phyloP scores from a whole-genome alignment of 2,113 vertebrate genomes.

The Protomyctophum bolini region DNA sequence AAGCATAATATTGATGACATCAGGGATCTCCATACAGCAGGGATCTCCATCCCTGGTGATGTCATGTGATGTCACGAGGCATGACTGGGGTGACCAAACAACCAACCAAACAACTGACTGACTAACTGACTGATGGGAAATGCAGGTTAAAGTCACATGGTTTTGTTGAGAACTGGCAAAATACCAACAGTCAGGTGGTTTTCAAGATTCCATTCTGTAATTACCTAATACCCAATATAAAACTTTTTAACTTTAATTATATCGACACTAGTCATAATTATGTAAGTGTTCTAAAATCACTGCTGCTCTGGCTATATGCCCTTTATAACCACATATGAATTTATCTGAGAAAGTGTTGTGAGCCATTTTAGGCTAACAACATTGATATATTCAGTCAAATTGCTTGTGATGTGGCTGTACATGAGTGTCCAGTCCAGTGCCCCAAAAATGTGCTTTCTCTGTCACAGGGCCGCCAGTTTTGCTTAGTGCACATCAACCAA shows the following conservation, averaged over 20 bases:
- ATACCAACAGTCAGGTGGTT: no score
- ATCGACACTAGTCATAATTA: no score
- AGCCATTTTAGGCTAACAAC: constrained; percentile 26
- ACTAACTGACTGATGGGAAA: no score
- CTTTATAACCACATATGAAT: constrained; percentile 7
- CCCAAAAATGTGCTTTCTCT: constrained; percentile 24
- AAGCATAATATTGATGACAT: no score
- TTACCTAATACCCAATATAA: no score
- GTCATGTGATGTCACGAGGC: no score
- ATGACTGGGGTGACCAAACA: no score
- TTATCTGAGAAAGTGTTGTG: neutral
- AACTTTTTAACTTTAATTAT: neutral
- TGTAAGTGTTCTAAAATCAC: neutral
- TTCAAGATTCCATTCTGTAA: no score
- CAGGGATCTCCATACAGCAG: no score
- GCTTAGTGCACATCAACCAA: constrained; percentile 22
- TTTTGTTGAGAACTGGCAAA: neutral
- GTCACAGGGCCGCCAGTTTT: constrained; percentile 33
- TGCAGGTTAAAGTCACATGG: no score
- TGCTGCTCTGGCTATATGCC: neutral
- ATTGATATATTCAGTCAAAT: constrained; percentile 18
- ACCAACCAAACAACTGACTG: no score
- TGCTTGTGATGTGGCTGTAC: constrained; percentile 24
- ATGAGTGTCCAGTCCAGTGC: constrained; percentile 9
- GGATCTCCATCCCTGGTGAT: no score